Evolutionary conservation across 2,888 invertebrate genomes (phyloP).

Genomic region (Acanthopleura granulata): DNA sequence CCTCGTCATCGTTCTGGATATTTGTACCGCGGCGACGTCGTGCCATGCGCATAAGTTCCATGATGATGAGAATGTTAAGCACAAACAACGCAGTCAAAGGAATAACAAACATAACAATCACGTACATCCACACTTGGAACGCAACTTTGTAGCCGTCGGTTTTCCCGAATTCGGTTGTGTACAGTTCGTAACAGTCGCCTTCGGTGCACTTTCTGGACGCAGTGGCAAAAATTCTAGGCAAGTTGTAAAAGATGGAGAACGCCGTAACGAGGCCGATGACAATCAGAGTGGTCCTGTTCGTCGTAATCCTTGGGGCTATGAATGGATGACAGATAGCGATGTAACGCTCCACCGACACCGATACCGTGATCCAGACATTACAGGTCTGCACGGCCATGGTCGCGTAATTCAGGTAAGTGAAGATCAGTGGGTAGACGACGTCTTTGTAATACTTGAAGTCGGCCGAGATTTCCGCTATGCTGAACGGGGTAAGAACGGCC

Average conservation of each 20-base stretch:
- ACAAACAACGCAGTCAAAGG: slow-evolving; percentile 50
- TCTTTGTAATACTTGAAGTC: slow-evolving; percentile 46
- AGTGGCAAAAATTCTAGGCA: slow-evolving; percentile 57
- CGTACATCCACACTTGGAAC: slow-evolving; percentile 51
- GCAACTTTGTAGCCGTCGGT: slow-evolving; percentile 43
- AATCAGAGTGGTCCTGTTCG: slow-evolving; percentile 50
- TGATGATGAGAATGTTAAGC: slow-evolving; percentile 53
- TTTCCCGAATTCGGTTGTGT: slow-evolving; percentile 46
- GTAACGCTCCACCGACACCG: slow-evolving; percentile 63
- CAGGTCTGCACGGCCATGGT: slow-evolving; percentile 61
- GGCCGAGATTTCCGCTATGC: slow-evolving; percentile 39
- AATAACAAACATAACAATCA: slow-evolving; percentile 52
- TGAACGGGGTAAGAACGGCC: slow-evolving; percentile 41
- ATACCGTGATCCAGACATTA: slow-evolving; percentile 64
- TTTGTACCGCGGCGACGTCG: slow-evolving; percentile 49
- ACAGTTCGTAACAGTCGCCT: slow-evolving; percentile 37
- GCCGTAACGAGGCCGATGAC: slow-evolving; percentile 44
- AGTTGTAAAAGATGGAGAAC: slow-evolving; percentile 54
- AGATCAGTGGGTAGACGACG: slow-evolving; percentile 55
- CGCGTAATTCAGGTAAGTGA: slow-evolving; percentile 53
- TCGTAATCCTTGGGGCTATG: slow-evolving; percentile 51
- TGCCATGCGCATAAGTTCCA: slow-evolving; percentile 60
- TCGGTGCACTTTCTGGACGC: slow-evolving; percentile 24
- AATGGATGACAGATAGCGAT: slow-evolving; percentile 65
- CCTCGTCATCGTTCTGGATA: slow-evolving; percentile 56